These are phyloP conservation scores for Thecocarcelia acutangulata DNA, from an alignment of 2,888 invertebrate genomes.

Conservation along the genomic window DNA sequence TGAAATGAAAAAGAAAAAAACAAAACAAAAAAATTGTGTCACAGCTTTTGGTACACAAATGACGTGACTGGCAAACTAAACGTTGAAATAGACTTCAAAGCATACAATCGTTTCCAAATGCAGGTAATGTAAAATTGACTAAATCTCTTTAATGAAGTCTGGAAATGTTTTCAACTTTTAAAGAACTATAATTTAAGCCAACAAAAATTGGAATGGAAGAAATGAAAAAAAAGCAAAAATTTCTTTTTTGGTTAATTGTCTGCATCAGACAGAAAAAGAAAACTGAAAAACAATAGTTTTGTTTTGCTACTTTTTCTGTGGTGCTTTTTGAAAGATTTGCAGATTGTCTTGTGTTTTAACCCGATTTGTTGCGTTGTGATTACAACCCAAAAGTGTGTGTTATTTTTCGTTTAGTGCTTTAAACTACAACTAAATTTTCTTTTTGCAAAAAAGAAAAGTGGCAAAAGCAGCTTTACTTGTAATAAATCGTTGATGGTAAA, in stretches of 20 bases:
- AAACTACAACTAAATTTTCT: too few relatives aligned
- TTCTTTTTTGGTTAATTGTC: constrained; percentile 45
- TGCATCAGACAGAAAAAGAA: constrained; percentile 18
- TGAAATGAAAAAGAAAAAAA: too few relatives aligned
- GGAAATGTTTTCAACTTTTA: constrained; percentile 17
- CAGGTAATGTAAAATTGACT: constrained; percentile 27
- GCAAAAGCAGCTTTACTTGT: too few relatives aligned
- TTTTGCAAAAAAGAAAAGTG: too few relatives aligned
- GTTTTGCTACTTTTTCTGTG: constrained; percentile 18
- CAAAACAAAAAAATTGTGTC: constrained; percentile 52
- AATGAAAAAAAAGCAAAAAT: neutral
- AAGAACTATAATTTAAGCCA: constrained; percentile 30
- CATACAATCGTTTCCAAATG: neutral
- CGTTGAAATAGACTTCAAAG: neutral
- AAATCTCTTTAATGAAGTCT: constrained; percentile 49
- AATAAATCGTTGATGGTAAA: too few relatives aligned
- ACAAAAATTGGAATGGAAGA: neutral
- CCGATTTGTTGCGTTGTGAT: constrained; percentile 22
- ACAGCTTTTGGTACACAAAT: constrained; percentile 61
- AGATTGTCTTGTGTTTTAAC: constrained; percentile 12
- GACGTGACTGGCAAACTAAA: constrained; percentile 60
- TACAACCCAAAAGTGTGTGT: constrained; percentile 20
- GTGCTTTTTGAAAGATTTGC: constrained; percentile 17
- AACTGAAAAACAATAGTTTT: constrained; percentile 12
- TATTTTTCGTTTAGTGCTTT: constrained; percentile 8